A percentile compares a stretch with the other conserved stretches of the same genome.
Evolutionary conservation across 2,113 vertebrate species (phyloP).

Genomic region (Ctenodactylus gundi): DNA sequence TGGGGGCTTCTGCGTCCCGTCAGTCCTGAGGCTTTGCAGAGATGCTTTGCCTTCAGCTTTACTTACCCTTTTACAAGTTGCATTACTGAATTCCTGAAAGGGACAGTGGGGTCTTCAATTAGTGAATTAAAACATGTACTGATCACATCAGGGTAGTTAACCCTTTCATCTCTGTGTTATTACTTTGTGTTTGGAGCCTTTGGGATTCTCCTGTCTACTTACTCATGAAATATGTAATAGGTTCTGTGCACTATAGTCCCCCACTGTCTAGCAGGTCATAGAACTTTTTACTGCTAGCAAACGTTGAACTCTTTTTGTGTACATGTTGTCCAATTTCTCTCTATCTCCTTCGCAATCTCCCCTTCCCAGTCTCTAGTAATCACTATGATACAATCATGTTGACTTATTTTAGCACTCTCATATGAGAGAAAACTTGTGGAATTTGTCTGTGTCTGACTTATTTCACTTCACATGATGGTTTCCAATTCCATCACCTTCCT

Average conservation of each 20-base stretch:
- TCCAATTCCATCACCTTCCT: background rate
- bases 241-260: background rate
- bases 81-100: background rate
- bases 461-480: background rate
- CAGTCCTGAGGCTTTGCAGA: background rate
- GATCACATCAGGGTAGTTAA: background rate
- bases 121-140: background rate
- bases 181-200: background rate
- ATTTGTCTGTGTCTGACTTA: background rate
- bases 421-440: background rate
- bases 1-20: background rate
- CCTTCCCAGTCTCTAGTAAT: background rate
- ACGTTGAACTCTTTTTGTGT: background rate
- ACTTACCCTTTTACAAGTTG: background rate
- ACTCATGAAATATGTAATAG: background rate
- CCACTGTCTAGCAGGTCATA: background rate
- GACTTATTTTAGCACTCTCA: background rate
- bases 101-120: background rate
- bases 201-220: background rate
- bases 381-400: background rate
- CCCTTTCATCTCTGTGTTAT: background rate
- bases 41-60: background rate
- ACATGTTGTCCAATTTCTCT: background rate
- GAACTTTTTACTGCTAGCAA: background rate
- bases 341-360: background rate